Conservation (phyloP, 2,113 vertebrate genomes). For the Aythya baeri region DNA sequence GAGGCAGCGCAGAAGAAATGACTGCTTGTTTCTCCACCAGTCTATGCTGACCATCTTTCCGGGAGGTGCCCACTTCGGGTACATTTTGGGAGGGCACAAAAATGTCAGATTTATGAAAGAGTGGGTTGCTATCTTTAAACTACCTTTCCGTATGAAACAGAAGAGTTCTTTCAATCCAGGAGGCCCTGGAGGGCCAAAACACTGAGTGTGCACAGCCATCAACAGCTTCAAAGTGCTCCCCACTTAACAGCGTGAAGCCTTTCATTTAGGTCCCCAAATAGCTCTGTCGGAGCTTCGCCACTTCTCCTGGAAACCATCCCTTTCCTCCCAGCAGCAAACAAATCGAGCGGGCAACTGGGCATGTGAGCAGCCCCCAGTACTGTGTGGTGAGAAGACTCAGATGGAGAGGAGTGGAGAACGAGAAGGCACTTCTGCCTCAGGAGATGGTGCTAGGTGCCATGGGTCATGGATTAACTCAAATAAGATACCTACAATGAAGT, state of each 20-base stretch:
- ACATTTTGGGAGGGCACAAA: neutral
- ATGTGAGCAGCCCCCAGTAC: neutral
- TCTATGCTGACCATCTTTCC: neutral
- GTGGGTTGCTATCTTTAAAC: neutral
- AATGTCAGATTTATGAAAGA: neutral
- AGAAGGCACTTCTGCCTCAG: neutral
- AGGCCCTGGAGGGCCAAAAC: neutral
- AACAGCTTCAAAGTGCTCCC: neutral
- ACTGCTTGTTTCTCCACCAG: neutral
- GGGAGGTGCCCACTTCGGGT: neutral
- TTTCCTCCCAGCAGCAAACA: neutral
- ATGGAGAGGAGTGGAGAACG: neutral
- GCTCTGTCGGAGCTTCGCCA: neutral
- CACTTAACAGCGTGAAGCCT: neutral
- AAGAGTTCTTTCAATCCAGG: neutral
- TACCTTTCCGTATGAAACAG: neutral
- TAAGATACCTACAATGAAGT: neutral
- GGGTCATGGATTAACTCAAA: neutral
- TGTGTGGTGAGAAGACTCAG: neutral
- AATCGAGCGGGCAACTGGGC: neutral
- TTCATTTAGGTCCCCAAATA: constrained; percentile 3
- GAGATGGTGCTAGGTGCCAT: neutral
- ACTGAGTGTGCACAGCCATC: neutral
- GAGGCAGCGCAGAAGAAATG: neutral
- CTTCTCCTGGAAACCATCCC: neutral